Percentiles rank a stretch among this genome's conserved stretches.
phyloP scores from a whole-genome alignment of 2,113 vertebrate genomes.

The Ceyx cyanopectus region DNA sequence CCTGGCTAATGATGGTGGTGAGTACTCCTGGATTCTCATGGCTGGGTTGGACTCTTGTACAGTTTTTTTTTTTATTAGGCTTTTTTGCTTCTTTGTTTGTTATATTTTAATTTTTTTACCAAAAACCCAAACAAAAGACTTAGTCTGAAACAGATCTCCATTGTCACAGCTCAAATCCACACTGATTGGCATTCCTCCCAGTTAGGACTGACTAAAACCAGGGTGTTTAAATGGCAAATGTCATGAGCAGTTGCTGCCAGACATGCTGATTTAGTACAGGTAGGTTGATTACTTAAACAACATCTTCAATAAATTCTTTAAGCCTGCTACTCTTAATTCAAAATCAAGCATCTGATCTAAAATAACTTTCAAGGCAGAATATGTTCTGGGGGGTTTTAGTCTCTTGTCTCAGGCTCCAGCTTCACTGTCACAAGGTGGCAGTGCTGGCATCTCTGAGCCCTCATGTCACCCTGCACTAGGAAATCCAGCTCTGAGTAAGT shows the following conservation, averaged over 20 bases:
- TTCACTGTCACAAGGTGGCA: conserved; percentile 77
- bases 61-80: background rate
- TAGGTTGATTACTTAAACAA: background rate
- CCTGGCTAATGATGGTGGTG: conserved; percentile 83
- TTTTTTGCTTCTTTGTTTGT: background rate
- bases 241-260: background rate
- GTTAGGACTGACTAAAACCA: background rate
- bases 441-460: conserved; percentile 4
- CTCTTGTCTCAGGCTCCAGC: background rate
- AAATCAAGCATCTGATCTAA: background rate
- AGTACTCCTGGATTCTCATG: conserved; percentile 47
- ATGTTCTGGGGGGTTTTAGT: background rate
- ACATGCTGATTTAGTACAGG: background rate
- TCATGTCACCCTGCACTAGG: background rate
- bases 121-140: background rate
- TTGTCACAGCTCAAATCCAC: background rate
- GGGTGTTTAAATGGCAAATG: background rate
- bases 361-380: background rate
- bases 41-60: background rate
- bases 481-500: background rate
- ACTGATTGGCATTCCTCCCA: background rate
- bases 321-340: background rate
- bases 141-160: background rate
- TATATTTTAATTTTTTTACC: background rate
- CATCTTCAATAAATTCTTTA: background rate